A percentile compares a stretch with the other conserved stretches of the same genome.
Conservation (phyloP, 2,113 vertebrate species). For the Actenoides hombroni region DNA sequence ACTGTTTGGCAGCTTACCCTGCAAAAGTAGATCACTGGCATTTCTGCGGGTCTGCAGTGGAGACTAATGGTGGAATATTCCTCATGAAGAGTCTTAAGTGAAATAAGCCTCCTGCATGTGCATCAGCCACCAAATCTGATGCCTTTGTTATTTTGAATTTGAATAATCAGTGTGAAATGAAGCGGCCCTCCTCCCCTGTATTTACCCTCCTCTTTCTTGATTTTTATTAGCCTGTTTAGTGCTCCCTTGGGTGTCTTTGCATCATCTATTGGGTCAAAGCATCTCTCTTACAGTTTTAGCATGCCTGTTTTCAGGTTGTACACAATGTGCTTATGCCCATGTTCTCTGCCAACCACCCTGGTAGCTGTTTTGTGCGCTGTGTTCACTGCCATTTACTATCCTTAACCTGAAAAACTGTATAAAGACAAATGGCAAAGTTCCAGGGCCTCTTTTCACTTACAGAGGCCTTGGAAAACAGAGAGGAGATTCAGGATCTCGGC, state of each 20-base stretch:
- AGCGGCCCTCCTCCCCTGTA: neutral
- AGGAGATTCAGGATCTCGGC: neutral
- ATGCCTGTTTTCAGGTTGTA: neutral
- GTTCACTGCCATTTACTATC: neutral
- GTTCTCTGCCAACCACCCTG: neutral
- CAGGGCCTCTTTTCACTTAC: neutral
- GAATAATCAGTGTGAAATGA: conserved; percentile 3
- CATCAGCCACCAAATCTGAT: neutral
- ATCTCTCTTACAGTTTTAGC: neutral
- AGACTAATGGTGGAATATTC: neutral
- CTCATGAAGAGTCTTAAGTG: neutral
- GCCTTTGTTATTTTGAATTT: conserved; percentile 21
- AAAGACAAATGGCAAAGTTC: neutral
- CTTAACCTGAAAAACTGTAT: neutral
- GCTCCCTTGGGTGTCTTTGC: neutral
- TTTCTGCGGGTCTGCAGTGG: neutral
- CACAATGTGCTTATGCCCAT: neutral
- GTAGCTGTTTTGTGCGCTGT: neutral
- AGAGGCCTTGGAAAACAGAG: neutral
- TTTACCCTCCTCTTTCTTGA: conserved; percentile 22
- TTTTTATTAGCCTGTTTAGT: conserved; percentile 41
- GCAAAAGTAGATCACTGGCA: neutral
- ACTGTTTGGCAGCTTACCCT: neutral
- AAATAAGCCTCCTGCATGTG: neutral
- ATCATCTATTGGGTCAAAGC: conserved; percentile 7